phyloP scores from a whole-genome alignment of 2,113 vertebrate species.

The Thalassoma bifasciatum region DNA sequence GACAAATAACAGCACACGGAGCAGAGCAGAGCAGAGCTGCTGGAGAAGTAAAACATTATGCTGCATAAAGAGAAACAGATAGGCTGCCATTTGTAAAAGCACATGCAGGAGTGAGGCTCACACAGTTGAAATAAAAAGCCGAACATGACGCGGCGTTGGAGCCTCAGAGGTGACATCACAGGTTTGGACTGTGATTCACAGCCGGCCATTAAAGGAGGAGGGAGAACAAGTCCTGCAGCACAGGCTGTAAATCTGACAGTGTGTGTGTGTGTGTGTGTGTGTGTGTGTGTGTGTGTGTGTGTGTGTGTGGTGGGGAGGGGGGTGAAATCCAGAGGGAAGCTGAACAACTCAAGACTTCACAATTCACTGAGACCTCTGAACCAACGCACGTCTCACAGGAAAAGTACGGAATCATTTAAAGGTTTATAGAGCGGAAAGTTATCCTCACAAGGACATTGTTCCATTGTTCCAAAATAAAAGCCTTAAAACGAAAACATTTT shows the following conservation, averaged over 20 bases:
- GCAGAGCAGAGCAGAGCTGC: not conserved
- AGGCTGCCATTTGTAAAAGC: not conserved
- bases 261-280: too few species aligned
- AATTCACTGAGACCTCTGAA: slow-evolving; percentile 2
- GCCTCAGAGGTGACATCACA: slow-evolving; percentile 56
- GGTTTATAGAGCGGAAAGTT: not conserved
- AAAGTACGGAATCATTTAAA: not conserved
- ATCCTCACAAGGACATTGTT: too few species aligned
- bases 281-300: too few species aligned
- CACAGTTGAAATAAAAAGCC: not conserved
- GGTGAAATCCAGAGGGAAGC: slow-evolving; percentile 18
- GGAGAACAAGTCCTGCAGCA: slow-evolving; percentile 11
- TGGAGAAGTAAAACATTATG: slow-evolving; percentile 1
- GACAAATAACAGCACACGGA: slow-evolving; percentile 3
- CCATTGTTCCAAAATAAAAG: too few species aligned
- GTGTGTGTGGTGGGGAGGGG: slow-evolving; percentile 41
- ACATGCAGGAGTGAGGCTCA: not conserved
- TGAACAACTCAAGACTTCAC: slow-evolving; percentile 24
- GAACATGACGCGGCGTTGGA: not conserved
- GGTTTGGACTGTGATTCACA: slow-evolving; percentile 59
- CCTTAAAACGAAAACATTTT: too few species aligned
- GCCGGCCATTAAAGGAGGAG: slow-evolving; percentile 29
- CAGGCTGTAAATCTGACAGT: slow-evolving; percentile 59
- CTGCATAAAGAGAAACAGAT: not conserved
- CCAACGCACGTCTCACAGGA: not conserved